Conservation (phyloP, 2,113 vertebrate genomes). For the Otus sunia region DNA sequence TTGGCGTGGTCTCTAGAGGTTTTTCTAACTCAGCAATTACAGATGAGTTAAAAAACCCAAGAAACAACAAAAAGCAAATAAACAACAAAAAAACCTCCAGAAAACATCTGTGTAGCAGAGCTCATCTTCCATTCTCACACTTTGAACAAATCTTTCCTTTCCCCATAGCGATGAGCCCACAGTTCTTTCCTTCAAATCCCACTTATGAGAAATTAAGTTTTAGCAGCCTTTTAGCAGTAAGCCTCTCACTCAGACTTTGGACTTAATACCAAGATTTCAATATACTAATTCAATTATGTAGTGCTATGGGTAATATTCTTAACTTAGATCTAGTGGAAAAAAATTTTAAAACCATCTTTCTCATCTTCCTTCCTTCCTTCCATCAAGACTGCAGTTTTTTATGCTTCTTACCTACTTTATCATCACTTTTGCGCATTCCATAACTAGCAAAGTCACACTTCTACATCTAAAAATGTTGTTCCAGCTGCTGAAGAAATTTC, state of each 20-base stretch:
- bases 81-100: not conserved
- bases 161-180: not conserved
- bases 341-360: not conserved
- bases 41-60: not conserved
- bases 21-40: not conserved
- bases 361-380: not conserved
- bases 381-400: not conserved
- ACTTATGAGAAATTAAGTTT: not conserved
- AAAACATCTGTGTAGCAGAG: not conserved
- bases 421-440: not conserved
- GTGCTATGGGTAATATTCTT: slow-evolving; percentile 20
- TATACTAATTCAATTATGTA: slow-evolving; percentile 33
- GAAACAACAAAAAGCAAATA: not conserved
- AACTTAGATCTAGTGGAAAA: not conserved
- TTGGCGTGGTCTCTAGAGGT: not conserved
- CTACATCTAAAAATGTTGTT: not conserved
- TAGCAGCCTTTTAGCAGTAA: not conserved
- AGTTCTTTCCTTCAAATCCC: not conserved
- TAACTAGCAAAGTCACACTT: not conserved
- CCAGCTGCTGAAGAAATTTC: not conserved
- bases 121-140: not conserved
- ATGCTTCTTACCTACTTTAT: not conserved
- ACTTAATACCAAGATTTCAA: slow-evolving; percentile 29
- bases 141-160: not conserved
- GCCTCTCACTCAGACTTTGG: slow-evolving; percentile 20